Base-by-base conservation (phyloP, 1,140 invertebrate genomes). In the Apis laboriosa region DNA sequence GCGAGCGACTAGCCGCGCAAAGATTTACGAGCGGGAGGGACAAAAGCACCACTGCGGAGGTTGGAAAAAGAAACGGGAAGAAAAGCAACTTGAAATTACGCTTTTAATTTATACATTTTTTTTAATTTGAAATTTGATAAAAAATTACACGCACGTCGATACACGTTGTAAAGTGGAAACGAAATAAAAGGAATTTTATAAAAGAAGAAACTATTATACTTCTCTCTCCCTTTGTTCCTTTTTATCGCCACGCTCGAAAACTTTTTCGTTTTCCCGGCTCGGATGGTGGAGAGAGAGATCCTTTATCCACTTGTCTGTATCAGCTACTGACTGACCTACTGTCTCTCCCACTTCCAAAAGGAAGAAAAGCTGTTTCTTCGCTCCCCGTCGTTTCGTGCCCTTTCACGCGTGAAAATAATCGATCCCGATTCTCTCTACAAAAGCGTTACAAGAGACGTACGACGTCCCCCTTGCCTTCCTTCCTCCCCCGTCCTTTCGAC, bases 271-370 rank as follows among this genome's bases (percentile, higher is more conserved):
- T 49, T 66, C 51, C 3, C 11, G 8, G 17, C 4, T 58, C 49
- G 43, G 19, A 61, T 56, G 77, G 49, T 53, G 8, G 19, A 11
- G 21, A 11, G 21, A 11, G 34, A 34, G 71, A 24, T 55, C 49
- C 55, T 34, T 21, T 19, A 53, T 63, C 19, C 24, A 28, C n/a
- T 2, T 24, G 17, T 61, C 24, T 43, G 58, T 74, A 63, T 74
- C 84, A 51, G 67, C 75, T 43, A 43, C 75, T 83, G 84, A 76
- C 60, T 87, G 85, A 87, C 85, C 85, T 76, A 87, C 85, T 87
- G 80, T 67, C 79, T n/a, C 34, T 19, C 24, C 28, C 24, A 9
- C 55, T 1, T 34, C 24, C 24, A 7, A 24, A 64, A 86, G 66
- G 58, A 86, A 66, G 67, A 86, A 43, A 72, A 82, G 60, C 66